Percentiles rank a stretch among this genome's conserved stretches.
Evolutionary conservation across 1,140 invertebrate species (phyloP).

Genomic region (Drosophila littoralis): DNA sequence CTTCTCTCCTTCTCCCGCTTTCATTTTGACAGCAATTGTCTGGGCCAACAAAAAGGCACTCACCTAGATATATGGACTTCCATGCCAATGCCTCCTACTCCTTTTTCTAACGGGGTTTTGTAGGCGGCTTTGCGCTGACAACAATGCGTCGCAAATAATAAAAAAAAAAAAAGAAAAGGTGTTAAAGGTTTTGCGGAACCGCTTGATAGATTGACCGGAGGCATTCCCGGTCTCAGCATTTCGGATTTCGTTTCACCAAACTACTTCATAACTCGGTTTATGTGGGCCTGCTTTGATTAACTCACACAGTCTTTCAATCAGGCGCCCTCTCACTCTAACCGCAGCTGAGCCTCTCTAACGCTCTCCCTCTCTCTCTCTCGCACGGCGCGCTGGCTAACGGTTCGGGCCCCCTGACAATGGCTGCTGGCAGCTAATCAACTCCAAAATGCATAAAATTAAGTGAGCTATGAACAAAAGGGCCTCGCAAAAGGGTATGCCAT

Average conservation of each 20-base stretch:
- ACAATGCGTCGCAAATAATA: constrained; percentile 26
- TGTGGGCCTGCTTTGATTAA: constrained; percentile 68
- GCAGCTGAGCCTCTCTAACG: no score
- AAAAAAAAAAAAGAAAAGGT: constrained; percentile 61
- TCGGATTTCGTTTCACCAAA: constrained; percentile 24
- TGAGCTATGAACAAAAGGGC: constrained; percentile 45
- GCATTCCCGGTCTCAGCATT: constrained; percentile 6
- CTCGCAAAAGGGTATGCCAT: constrained; percentile 3
- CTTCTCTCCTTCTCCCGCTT: constrained; percentile 8
- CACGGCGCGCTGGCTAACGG: constrained; percentile 15
- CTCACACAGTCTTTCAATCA: constrained; percentile 16
- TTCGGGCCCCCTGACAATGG: constrained; percentile 50
- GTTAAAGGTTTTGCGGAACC: constrained; percentile 59
- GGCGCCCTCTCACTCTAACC: not conserved
- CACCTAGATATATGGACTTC: constrained; percentile 5
- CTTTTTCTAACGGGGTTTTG: constrained; percentile 68
- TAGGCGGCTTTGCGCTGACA: constrained; percentile 63
- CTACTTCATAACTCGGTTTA: constrained; percentile 55
- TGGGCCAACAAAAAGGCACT: constrained; percentile 49
- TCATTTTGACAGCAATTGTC: constrained; percentile 72
- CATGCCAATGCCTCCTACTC: constrained; percentile 1
- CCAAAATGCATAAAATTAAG: constrained; percentile 81
- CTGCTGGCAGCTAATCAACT: constrained; percentile 75
- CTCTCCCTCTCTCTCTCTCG: constrained; percentile 3
- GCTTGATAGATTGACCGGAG: constrained; percentile 61